A percentile compares a stretch with the other conserved stretches of the same genome.
Evolutionary conservation across 2,113 vertebrate species (phyloP).

Genomic region (Axis porcinus): DNA sequence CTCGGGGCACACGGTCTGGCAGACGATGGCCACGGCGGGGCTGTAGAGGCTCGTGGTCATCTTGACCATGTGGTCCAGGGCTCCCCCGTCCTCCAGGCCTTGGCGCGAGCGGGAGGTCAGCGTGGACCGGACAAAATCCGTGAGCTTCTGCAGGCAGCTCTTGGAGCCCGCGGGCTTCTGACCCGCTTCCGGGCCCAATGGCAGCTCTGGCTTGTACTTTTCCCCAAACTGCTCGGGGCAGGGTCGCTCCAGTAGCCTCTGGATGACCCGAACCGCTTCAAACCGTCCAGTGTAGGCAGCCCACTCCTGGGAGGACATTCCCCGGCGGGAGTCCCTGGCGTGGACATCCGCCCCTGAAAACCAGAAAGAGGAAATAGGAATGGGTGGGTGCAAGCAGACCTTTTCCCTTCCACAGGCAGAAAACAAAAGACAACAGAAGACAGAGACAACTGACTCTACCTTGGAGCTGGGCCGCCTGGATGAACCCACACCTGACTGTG

Average conservation of each 20-base stretch:
- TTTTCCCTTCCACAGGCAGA: neutral
- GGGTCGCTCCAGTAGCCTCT: conserved; percentile 87
- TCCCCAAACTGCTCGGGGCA: conserved; percentile 87
- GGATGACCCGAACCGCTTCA: conserved; percentile 89
- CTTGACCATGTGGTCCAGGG: conserved; percentile 93
- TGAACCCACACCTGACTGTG: accelerated
- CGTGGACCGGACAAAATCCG: conserved; percentile 80
- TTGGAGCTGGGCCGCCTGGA: neutral
- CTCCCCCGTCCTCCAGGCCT: conserved; percentile 88
- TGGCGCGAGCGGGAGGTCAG: conserved; percentile 83
- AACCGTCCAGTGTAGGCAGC: conserved; percentile 92
- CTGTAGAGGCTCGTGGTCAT: conserved; percentile 91
- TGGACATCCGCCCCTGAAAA: conserved; percentile 89
- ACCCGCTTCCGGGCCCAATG: conserved; percentile 82
- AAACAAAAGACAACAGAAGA: neutral
- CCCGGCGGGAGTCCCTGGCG: conserved; percentile 86
- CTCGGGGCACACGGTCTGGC: conserved; percentile 90
- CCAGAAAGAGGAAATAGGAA: neutral
- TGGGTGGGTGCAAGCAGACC: neutral
- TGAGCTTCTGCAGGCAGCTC: conserved; percentile 88
- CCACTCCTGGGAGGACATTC: conserved; percentile 93
- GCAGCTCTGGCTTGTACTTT: conserved; percentile 89
- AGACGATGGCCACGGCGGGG: conserved; percentile 87
- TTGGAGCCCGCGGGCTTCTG: conserved; percentile 86
- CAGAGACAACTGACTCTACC: accelerated